Evolutionary conservation across 2,113 vertebrate species (phyloP).

Genomic region (Thamnaconus septentrionalis): DNA sequence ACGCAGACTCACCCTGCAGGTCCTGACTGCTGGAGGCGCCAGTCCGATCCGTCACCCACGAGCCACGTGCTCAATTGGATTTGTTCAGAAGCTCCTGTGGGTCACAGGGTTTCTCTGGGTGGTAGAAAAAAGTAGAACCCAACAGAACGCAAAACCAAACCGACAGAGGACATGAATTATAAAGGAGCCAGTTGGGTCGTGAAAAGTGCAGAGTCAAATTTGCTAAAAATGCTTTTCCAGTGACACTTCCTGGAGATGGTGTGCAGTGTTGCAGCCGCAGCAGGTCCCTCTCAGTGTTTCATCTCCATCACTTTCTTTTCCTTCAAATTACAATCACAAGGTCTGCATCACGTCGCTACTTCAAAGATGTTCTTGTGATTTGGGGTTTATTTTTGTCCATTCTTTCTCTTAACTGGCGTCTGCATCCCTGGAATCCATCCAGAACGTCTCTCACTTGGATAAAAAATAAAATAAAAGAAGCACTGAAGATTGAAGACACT

Average conservation of each 20-base stretch:
- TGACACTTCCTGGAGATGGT: background rate
- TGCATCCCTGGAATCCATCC: too few species aligned
- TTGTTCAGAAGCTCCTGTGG: constrained; percentile 6
- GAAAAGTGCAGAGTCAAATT: background rate
- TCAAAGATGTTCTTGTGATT: too few species aligned
- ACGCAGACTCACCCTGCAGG: background rate
- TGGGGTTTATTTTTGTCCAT: too few species aligned
- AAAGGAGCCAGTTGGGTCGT: background rate
- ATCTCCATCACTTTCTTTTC: too few species aligned
- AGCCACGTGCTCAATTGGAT: constrained; percentile 47
- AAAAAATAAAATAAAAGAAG: too few species aligned
- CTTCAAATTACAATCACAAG: too few species aligned
- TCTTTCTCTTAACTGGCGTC: too few species aligned
- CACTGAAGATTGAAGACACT: too few species aligned
- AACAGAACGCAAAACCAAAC: background rate
- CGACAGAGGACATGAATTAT: constrained; percentile 2
- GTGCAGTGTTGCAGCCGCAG: too few species aligned
- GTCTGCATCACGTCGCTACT: too few species aligned
- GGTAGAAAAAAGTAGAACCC: background rate
- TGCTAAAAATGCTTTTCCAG: background rate
- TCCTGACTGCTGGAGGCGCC: constrained; percentile 36
- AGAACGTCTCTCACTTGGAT: too few species aligned
- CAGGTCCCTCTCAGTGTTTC: too few species aligned
- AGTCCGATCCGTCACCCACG: constrained; percentile 25
- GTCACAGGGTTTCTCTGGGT: background rate